Base-by-base conservation (phyloP, 2,888 invertebrate species). In the Ophion obscuratus region DNA sequence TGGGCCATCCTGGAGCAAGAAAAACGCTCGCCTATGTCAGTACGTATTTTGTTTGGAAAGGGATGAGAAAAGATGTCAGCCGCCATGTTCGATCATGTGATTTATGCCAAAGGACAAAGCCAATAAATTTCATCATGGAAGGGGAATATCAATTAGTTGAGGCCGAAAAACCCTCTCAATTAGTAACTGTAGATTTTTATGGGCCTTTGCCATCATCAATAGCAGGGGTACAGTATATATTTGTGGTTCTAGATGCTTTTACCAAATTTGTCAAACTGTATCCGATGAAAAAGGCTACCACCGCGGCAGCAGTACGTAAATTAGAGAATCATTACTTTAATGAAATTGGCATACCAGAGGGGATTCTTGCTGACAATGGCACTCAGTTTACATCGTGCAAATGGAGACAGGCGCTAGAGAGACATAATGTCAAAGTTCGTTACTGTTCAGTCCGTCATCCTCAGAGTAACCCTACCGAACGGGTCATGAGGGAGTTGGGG, bases 111-210 rank as follows among this genome's bases (percentile, higher is more conserved):
- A n/a, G 87, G 24, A 70, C 86, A 0, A 87, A 84, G 62, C 71
- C 74, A 73, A 31, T 83, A 53, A 44, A 64, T 24, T n/a, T 47
- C 4, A 20, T 17, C 0, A 83, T 83, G 85, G 85, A 87, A 40
- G 74, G 85, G 6, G 47, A 75, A 7, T 84, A 76, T 36, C 24
- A 82, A 17, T 57, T 75, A 31, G 62, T 86, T 14, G 40, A 57
- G 20, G 7, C 84, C 2, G 36, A 62, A 0, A 10, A 44, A 11
- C 84, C 82, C 14, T 59, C 62, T 24, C 82, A 86, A 2, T 31
- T 87, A 2, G 40, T 84, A 9, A 82, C 83, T 0, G 73, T 84
- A 6, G 87, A 87, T 82, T 86, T 71, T 67, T 87, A 87, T 82
- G 87, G 84, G 1, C 86, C 87, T 24, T 27, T 86, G 6, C 86